A percentile compares a stretch with the other conserved stretches of the same genome.
These are phyloP conservation scores for Apogon hyalosoma DNA, from an alignment of 2,797 vertebrate species.

Conservation along the genomic window DNA sequence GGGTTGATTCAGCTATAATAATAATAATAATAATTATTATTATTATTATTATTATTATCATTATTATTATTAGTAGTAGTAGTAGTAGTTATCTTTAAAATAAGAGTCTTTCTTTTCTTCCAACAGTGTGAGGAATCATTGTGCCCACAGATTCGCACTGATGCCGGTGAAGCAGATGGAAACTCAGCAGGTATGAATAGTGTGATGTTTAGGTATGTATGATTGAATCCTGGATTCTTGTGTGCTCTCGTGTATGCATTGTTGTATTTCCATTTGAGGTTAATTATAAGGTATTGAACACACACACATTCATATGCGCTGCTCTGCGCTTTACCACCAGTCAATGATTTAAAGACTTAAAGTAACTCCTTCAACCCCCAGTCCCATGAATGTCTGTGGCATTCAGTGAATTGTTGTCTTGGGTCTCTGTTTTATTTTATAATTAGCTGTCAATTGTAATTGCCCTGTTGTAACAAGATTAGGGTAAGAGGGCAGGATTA, in stretches of 20 bases:
- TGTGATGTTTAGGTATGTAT: slow-evolving; percentile 7
- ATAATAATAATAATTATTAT: too few species aligned
- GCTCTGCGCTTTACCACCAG: background rate
- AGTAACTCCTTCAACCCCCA: background rate
- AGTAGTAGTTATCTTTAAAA: background rate
- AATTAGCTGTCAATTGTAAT: slow-evolving; percentile 71
- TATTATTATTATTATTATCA: too few species aligned
- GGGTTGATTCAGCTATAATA: too few species aligned
- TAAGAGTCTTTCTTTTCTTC: slow-evolving; percentile 10
- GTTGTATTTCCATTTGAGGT: background rate
- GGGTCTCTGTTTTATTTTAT: slow-evolving; percentile 56
- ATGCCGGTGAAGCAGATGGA: slow-evolving; percentile 72
- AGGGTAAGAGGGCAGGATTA: slow-evolving; percentile 78
- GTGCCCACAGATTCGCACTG: slow-evolving; percentile 40
- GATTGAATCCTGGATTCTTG: too few species aligned
- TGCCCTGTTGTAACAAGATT: slow-evolving; percentile 80
- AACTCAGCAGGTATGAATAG: slow-evolving; percentile 70
- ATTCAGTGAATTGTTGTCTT: slow-evolving; percentile 41
- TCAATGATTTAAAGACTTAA: background rate
- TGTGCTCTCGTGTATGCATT: background rate
- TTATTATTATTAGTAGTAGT: background rate
- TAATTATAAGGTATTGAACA: background rate
- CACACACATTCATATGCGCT: background rate
- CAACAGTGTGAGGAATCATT: slow-evolving; percentile 66
- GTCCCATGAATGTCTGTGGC: slow-evolving; percentile 5